Evolutionary conservation across 2,797 vertebrate species (phyloP).

Genomic region (Poecilia gillii): DNA sequence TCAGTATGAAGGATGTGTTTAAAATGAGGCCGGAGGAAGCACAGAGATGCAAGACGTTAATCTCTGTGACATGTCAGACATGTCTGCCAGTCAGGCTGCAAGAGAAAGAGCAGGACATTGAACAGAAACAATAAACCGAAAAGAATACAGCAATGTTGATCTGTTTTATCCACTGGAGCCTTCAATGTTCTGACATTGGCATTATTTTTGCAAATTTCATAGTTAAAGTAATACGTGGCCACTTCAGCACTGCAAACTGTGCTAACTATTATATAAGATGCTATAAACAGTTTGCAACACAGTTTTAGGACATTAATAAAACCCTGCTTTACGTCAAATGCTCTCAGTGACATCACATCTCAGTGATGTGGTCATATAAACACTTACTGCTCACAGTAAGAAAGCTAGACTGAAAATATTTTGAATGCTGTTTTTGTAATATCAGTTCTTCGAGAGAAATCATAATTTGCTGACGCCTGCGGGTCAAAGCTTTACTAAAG

Average conservation of each 20-base stretch:
- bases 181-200: neutral
- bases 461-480: neutral
- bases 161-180: conserved; percentile 38
- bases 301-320: neutral
- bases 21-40: neutral
- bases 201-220: neutral
- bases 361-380: neutral
- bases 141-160: neutral
- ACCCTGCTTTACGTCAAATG: neutral
- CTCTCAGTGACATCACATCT: neutral
- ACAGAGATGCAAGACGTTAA: neutral
- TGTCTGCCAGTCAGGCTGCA: neutral
- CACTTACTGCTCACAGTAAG: neutral
- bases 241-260: neutral
- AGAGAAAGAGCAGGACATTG: neutral
- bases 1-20: neutral
- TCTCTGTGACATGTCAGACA: neutral
- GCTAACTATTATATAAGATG: neutral
- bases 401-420: neutral
- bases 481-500: neutral
- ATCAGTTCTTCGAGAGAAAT: neutral
- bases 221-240: neutral
- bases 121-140: neutral
- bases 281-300: neutral
- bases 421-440: neutral